Evolutionary conservation across 2,888 invertebrate genomes (phyloP), one percentile per base, ranked within the genome.

Genomic region (Minunthozetes semirufus): DNA sequence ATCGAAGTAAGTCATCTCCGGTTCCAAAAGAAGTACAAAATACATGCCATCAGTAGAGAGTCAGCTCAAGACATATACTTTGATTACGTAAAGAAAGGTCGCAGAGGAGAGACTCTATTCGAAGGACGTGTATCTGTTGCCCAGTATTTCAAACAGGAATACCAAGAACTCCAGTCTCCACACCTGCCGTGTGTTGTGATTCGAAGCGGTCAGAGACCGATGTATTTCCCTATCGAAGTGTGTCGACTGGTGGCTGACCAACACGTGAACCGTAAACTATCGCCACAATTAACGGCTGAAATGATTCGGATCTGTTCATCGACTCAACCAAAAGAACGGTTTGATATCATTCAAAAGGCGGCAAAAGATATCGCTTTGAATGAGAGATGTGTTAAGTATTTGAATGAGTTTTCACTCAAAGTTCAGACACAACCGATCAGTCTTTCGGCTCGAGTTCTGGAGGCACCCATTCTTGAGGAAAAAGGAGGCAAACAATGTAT

Each of bases 391-490:
- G 4, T 50, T 3, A 27, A 50, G 11, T 75, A 72, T 72, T 42
- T 76, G 29, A 42, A 56, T 15, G 78, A 76, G 56, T 79, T 79
- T 75, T 76, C 77, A 0, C 59, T 79, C 17, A 75, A 74, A 25
- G 73, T 79, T 9, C 22, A 70, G 8, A 29, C 56, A n/a, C 66
- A 76, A 1, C 78, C 79, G 17, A 33, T 79, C 9, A 22, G 46
- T 8, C 50, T 79, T 6, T 70, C 75, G 29, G 79, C 77, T 22
- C 72, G 78, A 29, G 76, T 78, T 19, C 42, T 79, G 1, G 72
- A 76, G 15, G 33, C 76, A n/a, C 79, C 79, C 38, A 74, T 42
- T 72, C 75, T 79, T 6, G n/a, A 68, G 8, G 78, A 78, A 25
- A 73, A 72, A 13, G 25, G 72, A 53, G 72, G 73, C 11, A 29